Evolutionary conservation across 1,140 invertebrate genomes (phyloP).

Genomic region (Platorchestia sp.): DNA sequence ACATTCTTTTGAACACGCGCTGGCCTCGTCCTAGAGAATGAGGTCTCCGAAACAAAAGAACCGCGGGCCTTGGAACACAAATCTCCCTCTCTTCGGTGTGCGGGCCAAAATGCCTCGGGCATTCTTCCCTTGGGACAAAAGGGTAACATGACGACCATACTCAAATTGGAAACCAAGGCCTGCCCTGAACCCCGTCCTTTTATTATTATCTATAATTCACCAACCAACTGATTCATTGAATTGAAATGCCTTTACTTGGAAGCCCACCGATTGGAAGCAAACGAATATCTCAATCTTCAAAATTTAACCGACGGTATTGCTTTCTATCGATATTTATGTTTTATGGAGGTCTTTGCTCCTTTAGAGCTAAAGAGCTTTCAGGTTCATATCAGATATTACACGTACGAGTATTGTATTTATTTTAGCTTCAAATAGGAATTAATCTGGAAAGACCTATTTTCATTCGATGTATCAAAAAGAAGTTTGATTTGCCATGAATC

Average conservation of each 20-base stretch:
- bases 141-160: not conserved
- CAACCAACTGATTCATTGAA: not conserved
- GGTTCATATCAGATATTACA: too few relatives aligned
- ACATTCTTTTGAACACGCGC: not conserved
- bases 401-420: too few relatives aligned
- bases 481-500: too few relatives aligned
- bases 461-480: too few relatives aligned
- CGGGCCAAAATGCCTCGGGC: not conserved
- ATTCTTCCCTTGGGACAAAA: not conserved
- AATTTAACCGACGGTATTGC: not conserved
- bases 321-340: too few relatives aligned
- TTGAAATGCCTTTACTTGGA: not conserved
- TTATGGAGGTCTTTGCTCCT: too few relatives aligned
- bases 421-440: too few relatives aligned
- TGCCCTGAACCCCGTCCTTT: not conserved
- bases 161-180: not conserved
- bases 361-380: too few relatives aligned
- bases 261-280: not conserved
- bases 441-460: too few relatives aligned
- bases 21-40: not conserved
- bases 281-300: not conserved
- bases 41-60: not conserved
- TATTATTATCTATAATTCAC: not conserved
- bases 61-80: not conserved
- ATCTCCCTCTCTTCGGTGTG: not conserved